Evolutionary conservation across 2,113 vertebrate species (phyloP), one percentile per base, ranked within the genome.

Genomic region (Pyxicephalus adspersus): DNA sequence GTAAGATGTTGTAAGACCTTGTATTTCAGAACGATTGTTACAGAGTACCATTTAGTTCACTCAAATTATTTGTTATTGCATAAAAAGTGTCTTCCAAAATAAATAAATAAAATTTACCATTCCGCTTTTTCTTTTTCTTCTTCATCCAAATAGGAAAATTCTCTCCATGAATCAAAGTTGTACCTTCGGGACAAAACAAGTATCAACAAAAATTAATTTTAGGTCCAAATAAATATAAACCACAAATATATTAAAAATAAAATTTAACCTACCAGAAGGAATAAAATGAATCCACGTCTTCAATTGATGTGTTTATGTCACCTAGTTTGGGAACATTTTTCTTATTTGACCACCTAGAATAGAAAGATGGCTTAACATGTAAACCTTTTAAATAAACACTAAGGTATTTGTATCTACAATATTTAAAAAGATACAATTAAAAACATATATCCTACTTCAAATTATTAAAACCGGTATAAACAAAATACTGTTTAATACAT

Each of bases 81-180:
- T n/a, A 57, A 57, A 13, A 3, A 57, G 3, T 57, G 13, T 57
- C 4, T 57, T 2, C 3, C 3, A 19, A 3, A 34, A 3, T 34
- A 6, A 3, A 63, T 63, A 23, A 3, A 63, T 3, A 23, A 4
- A 7, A 86, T 91, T 88, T 90, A 99, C 98, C 98, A 99, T 93
- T 99, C 97, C 77, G 98, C 98, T 77, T 99, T 99, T 88, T 99
- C 98, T 90, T 99, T 99, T 89, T 99, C 98, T 85, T 99, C 97
- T 92, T 99, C 98, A 85, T 99, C 98, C 91, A 99, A 91, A 83
- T 99, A 99, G 11, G 98, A 99, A 90, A 99, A 99, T 81, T 99
- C 98, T 90, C 98, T 94, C 98, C 98, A 99, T 8, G 98, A 99
- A 87, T 99, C 97, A 91, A 98, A 98, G 91, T 98, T 98, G 89